A percentile compares a stretch with the other conserved stretches of the same genome.
These are phyloP conservation scores for Calliopum simillimum DNA, from an alignment of 2,888 invertebrate species.

Conservation along the genomic window DNA sequence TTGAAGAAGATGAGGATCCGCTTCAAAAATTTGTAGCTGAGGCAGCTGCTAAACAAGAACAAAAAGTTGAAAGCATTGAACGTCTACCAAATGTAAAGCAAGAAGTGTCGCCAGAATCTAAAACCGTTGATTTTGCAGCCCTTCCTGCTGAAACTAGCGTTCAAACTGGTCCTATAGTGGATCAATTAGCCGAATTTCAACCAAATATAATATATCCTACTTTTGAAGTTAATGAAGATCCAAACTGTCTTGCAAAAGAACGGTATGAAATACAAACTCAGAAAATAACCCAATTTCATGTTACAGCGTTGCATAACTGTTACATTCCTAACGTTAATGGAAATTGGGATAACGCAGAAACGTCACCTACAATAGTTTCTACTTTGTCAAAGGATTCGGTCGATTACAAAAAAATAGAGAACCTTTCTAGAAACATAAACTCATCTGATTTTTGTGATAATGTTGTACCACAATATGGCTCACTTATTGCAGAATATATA, in stretches of 20 bases:
- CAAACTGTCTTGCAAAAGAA: constrained; percentile 60
- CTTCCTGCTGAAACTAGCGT: not conserved
- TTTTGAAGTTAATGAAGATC: constrained; percentile 57
- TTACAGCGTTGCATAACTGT: constrained; percentile 71
- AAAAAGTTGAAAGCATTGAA: not conserved
- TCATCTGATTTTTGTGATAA: constrained; percentile 47
- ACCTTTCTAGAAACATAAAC: no score
- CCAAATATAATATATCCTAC: constrained; percentile 42
- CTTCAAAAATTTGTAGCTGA: constrained; percentile 56
- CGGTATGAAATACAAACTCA: constrained; percentile 60
- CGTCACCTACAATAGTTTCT: not conserved
- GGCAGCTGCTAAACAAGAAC: constrained; percentile 33
- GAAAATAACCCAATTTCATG: constrained; percentile 67
- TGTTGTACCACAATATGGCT: constrained; percentile 65
- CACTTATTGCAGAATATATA: constrained; percentile 58
- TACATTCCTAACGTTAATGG: constrained; percentile 73
- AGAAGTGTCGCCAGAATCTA: not conserved
- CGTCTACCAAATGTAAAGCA: not conserved
- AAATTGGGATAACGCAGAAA: constrained; percentile 67
- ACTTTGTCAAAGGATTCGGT: not conserved
- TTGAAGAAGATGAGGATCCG: constrained; percentile 65
- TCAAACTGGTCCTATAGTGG: not conserved
- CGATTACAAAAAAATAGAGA: no score
- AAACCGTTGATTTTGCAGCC: not conserved
- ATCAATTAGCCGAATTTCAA: constrained; percentile 21